phyloP scores from a whole-genome alignment of 2,113 vertebrate species.

The Corythornis vintsioides region DNA sequence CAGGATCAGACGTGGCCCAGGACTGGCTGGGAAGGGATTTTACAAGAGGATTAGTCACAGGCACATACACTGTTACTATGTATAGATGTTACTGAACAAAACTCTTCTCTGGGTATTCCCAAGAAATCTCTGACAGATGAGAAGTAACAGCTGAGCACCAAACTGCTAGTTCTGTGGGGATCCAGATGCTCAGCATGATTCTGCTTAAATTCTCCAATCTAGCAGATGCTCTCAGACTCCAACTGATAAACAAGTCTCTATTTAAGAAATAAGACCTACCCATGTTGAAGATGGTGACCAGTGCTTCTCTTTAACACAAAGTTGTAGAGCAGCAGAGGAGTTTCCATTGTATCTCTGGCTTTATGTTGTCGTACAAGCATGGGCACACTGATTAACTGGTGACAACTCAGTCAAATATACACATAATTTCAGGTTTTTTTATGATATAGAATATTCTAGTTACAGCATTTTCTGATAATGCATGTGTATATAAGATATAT shows the following conservation, averaged over 20 bases:
- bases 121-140: neutral
- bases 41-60: neutral
- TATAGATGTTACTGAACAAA: neutral
- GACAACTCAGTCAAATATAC: neutral
- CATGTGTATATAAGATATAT: neutral
- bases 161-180: neutral
- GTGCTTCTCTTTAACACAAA: neutral
- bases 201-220: neutral
- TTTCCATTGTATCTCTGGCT: neutral
- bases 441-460: neutral
- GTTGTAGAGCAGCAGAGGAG: neutral
- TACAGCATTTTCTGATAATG: neutral
- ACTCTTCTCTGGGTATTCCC: neutral
- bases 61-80: accelerated
- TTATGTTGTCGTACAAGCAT: neutral
- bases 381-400: neutral
- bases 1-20: accelerated
- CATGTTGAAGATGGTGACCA: neutral
- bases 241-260: neutral
- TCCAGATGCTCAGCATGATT: neutral
- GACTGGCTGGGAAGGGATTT: neutral
- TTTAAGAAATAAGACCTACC: neutral
- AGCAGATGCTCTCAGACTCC: neutral
- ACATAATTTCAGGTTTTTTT: neutral
- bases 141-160: neutral